Evolutionary conservation across 2,113 vertebrate genomes (phyloP).

Genomic region (Esox niger): DNA sequence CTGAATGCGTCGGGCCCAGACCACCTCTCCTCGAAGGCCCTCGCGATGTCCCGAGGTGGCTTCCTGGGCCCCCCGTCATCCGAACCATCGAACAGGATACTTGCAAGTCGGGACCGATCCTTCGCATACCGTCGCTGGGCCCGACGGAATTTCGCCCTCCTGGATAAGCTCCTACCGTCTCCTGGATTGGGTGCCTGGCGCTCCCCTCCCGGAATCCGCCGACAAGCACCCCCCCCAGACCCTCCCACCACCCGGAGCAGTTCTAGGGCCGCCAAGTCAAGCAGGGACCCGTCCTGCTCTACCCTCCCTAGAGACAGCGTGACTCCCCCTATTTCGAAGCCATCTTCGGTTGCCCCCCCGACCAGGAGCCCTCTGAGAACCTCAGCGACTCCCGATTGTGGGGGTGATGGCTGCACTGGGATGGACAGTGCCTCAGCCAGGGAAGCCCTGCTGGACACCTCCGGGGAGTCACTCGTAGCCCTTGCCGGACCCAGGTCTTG

Average conservation of each 20-base stretch:
- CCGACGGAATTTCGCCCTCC: no score
- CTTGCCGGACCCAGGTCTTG: no score
- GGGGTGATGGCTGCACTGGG: no score
- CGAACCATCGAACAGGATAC: neutral
- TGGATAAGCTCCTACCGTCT: neutral
- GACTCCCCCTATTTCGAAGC: neutral
- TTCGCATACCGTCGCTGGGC: no score
- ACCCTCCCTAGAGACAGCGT: neutral
- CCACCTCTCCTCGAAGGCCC: neutral
- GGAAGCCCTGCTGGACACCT: no score
- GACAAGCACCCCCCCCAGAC: rapidly evolving
- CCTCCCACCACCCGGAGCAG: neutral
- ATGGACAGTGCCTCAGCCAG: no score
- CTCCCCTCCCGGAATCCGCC: neutral
- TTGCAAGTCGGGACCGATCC: neutral
- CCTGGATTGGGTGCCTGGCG: neutral
- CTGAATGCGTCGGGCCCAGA: neutral
- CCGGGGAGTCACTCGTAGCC: no score
- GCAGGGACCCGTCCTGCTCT: neutral
- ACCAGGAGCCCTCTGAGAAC: no score
- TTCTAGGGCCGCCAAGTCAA: neutral
- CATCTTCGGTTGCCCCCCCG: neutral
- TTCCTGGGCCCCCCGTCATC: neutral
- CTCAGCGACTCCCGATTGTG: no score
- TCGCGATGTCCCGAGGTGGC: neutral